Percentiles rank a stretch among this genome's conserved stretches.
Conservation (phyloP, 2,888 invertebrate genomes). For the Apocheima hispidaria region DNA sequence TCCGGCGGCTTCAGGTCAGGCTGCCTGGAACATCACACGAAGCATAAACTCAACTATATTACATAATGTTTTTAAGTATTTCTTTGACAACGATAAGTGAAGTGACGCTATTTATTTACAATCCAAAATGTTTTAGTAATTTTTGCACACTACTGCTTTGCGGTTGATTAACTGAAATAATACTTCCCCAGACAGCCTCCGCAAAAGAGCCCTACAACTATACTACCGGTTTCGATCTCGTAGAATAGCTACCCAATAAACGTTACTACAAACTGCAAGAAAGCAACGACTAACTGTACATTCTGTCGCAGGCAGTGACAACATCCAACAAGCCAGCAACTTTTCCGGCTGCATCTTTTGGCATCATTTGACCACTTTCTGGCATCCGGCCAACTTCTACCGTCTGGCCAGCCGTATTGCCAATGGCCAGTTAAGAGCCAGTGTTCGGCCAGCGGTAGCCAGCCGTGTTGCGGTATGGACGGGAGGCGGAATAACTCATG, state of each 20-base stretch:
- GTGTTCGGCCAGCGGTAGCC: conserved; percentile 5
- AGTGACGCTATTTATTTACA: too few relatives aligned
- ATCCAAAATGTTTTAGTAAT: too few relatives aligned
- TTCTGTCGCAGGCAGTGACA: conserved; percentile 54
- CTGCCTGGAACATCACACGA: conserved; percentile 9
- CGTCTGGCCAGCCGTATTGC: conserved; percentile 2
- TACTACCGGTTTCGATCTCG: background rate
- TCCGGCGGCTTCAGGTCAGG: conserved; percentile 29
- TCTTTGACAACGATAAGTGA: too few relatives aligned
- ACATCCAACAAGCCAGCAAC: conserved; percentile 46
- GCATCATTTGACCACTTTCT: conserved; percentile 6
- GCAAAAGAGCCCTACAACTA: background rate
- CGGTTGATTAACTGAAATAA: too few relatives aligned
- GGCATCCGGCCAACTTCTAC: background rate
- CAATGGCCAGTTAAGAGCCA: background rate
- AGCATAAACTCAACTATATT: too few relatives aligned
- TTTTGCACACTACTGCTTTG: too few relatives aligned
- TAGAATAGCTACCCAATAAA: background rate
- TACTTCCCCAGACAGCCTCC: too few relatives aligned
- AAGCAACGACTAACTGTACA: conserved; percentile 65
- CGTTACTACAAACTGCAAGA: conserved; percentile 19
- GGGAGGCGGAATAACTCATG: conserved; percentile 27
- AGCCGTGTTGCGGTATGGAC: conserved; percentile 23
- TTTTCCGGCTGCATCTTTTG: conserved; percentile 3
- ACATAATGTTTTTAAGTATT: too few relatives aligned